phyloP scores from a whole-genome alignment of 2,113 vertebrate species.

The Misgurnus mizolepis region DNA sequence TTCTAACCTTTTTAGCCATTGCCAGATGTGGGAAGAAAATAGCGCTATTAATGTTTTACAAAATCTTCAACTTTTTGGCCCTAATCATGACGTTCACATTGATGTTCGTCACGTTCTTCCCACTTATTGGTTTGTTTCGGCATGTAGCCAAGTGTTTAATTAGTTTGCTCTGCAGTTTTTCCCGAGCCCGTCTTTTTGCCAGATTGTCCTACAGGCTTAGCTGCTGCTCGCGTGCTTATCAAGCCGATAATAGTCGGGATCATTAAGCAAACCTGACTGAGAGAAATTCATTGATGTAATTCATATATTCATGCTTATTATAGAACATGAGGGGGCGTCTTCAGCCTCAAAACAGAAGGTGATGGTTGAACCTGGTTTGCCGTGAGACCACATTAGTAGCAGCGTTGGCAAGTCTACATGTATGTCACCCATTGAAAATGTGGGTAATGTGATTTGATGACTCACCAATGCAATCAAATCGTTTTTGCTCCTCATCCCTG shows the following conservation, averaged over 20 bases:
- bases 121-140: not conserved
- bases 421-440: conserved; percentile 37
- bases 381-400: not conserved
- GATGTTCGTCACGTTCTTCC: conserved; percentile 10
- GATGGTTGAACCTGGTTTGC: not conserved
- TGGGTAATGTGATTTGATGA: conserved; percentile 46
- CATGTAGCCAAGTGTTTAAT: conserved; percentile 28
- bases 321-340: not conserved
- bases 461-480: conserved; percentile 34
- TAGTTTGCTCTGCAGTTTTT: conserved; percentile 7
- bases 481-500: conserved; percentile 1
- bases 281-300: not conserved
- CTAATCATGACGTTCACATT: not conserved
- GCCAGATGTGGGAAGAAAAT: too few species aligned
- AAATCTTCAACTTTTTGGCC: not conserved
- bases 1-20: too few species aligned
- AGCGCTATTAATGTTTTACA: too few species aligned
- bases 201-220: conserved; percentile 11
- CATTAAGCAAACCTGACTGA: conserved; percentile 23
- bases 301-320: not conserved
- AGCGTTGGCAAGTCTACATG: conserved; percentile 14
- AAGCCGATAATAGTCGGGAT: conserved; percentile 12
- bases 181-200: not conserved
- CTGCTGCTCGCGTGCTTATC: not conserved
- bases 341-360: not conserved